These are phyloP conservation scores for Perithous albicinctus DNA, from an alignment of 2,888 invertebrate genomes.

Conservation along the genomic window DNA sequence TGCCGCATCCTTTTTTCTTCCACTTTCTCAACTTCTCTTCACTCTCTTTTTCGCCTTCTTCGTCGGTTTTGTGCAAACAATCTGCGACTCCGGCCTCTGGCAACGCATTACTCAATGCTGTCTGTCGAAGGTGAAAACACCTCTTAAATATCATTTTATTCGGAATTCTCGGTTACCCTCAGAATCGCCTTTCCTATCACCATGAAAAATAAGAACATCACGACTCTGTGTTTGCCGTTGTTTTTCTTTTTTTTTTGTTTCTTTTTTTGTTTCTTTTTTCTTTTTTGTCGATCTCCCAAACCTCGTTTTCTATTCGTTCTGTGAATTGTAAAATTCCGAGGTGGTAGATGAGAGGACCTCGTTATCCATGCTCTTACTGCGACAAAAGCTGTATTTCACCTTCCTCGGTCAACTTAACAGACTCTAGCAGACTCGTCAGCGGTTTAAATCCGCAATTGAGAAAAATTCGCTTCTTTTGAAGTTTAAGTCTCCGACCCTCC, in stretches of 20 bases:
- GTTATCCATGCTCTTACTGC: not conserved
- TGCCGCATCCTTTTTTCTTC: not conserved
- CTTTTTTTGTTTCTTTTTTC: no score
- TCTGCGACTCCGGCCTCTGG: slow-evolving; percentile 1
- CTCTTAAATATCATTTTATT: not conserved
- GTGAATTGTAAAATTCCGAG: not conserved
- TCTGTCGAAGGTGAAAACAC: not conserved
- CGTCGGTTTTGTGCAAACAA: slow-evolving; percentile 6
- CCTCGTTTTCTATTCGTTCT: not conserved
- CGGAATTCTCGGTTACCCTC: not conserved
- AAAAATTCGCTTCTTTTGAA: slow-evolving; percentile 46
- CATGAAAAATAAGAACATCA: not conserved
- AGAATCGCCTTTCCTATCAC: not conserved
- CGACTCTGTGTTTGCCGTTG: no score
- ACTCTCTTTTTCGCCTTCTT: not conserved
- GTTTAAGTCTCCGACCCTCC: slow-evolving; percentile 44
- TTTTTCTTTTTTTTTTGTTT: no score
- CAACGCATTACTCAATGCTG: not conserved
- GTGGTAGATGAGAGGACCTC: no score
- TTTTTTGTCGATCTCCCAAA: no score
- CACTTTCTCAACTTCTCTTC: not conserved
- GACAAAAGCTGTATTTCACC: not conserved
- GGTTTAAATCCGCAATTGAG: slow-evolving; percentile 34
- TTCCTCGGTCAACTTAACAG: not conserved
- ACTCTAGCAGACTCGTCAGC: slow-evolving; percentile 2